Percentiles rank a stretch among this genome's conserved stretches.
Conservation (phyloP, 2,888 invertebrate genomes). For the Chrysopilus asiliformis region DNA sequence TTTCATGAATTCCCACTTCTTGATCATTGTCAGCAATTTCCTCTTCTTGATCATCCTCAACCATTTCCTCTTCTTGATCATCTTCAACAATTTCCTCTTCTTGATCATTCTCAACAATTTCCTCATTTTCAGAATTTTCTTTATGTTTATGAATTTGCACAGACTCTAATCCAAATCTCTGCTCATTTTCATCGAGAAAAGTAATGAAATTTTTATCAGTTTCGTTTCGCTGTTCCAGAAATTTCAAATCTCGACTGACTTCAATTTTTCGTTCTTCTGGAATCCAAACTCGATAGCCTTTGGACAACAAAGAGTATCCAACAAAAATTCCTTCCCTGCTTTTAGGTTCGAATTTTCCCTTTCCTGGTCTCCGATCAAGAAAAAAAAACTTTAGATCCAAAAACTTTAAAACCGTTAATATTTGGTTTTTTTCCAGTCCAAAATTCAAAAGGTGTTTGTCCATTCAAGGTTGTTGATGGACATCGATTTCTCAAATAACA, state of each 20-base stretch:
- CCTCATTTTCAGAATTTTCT: too few relatives aligned
- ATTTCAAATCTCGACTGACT: slow-evolving; percentile 1
- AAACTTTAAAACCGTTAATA: neutral
- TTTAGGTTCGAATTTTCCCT: slow-evolving; percentile 18
- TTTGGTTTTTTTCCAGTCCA: slow-evolving; percentile 5
- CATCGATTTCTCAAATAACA: slow-evolving; percentile 14
- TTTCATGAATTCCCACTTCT: too few relatives aligned
- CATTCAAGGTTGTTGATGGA: slow-evolving; percentile 12
- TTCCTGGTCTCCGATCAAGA: slow-evolving; percentile 9
- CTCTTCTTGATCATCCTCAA: too few relatives aligned
- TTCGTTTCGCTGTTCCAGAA: neutral
- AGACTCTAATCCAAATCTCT: too few relatives aligned
- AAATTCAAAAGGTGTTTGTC: slow-evolving; percentile 13
- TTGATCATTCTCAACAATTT: too few relatives aligned
- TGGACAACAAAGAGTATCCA: slow-evolving; percentile 17
- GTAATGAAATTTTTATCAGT: neutral
- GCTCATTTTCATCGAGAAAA: neutral
- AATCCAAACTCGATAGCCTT: slow-evolving; percentile 18
- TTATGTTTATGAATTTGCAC: too few relatives aligned
- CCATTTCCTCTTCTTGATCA: too few relatives aligned
- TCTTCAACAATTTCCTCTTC: too few relatives aligned
- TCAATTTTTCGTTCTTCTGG: slow-evolving; percentile 3
- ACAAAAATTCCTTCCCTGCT: too few relatives aligned
- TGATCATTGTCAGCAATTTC: too few relatives aligned
- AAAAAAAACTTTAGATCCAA: slow-evolving; percentile 7